These are phyloP conservation scores for Amphilophus citrinellus DNA, from an alignment of 2,113 vertebrate genomes.

Conservation along the genomic window DNA sequence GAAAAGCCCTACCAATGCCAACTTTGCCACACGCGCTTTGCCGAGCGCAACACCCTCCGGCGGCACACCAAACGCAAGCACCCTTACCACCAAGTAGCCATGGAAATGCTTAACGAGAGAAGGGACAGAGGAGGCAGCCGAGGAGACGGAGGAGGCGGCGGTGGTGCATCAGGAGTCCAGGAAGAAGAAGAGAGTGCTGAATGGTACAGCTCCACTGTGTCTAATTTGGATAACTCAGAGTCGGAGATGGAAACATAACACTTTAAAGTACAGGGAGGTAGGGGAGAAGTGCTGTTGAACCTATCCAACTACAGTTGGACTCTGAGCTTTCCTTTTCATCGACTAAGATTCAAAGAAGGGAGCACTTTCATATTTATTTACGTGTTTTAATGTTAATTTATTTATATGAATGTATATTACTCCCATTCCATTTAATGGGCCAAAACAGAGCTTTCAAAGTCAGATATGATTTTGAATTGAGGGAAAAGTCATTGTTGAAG, in stretches of 20 bases:
- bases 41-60: constrained; percentile 86
- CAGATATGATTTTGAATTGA: constrained; percentile 29
- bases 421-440: constrained; percentile 50
- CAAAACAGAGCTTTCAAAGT: constrained; percentile 41
- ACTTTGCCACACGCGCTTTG: constrained; percentile 86
- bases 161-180: constrained; percentile 42
- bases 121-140: constrained; percentile 46
- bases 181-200: constrained; percentile 82
- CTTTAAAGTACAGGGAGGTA: constrained; percentile 6
- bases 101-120: constrained; percentile 77
- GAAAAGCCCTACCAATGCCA: constrained; percentile 89
- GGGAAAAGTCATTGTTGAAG: constrained; percentile 11
- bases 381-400: constrained; percentile 45
- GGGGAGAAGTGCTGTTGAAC: background rate
- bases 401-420: constrained; percentile 62
- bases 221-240: constrained; percentile 72
- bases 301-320: background rate
- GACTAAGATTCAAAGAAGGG: constrained; percentile 48
- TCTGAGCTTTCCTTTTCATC: constrained; percentile 24
- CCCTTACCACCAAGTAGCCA: constrained; percentile 80
- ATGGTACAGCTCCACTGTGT: constrained; percentile 83
- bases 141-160: constrained; percentile 36
- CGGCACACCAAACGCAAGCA: constrained; percentile 87
- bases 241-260: constrained; percentile 67
- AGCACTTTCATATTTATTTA: constrained; percentile 72